Evolutionary conservation across 2,888 invertebrate genomes (phyloP).

Genomic region (Liodrosophila aerea): DNA sequence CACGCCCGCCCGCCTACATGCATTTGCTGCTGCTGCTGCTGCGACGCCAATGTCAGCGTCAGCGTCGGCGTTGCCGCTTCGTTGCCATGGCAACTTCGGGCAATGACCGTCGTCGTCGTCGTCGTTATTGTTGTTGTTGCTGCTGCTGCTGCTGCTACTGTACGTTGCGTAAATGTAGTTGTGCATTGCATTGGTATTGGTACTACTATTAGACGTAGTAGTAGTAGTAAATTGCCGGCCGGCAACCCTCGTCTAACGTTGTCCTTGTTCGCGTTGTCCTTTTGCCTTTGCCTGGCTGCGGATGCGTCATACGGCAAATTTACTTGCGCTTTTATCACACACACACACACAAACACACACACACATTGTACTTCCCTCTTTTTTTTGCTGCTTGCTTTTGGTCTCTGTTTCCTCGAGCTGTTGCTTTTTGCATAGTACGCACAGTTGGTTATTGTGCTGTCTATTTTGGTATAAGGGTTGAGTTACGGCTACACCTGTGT

Average conservation of each 20-base stretch:
- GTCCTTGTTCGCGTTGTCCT: slow-evolving; percentile 46
- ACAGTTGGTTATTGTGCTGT: slow-evolving; percentile 44
- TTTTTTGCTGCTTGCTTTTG: slow-evolving; percentile 16
- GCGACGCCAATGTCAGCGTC: slow-evolving; percentile 16
- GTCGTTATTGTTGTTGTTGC: slow-evolving; percentile 17
- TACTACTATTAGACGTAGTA: slow-evolving; percentile 31
- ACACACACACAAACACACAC: too few relatives aligned
- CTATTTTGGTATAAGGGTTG: slow-evolving; percentile 54
- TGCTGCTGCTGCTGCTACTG: slow-evolving; percentile 30
- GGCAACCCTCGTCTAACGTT: slow-evolving; percentile 65
- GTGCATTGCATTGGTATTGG: slow-evolving; percentile 22
- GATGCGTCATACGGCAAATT: slow-evolving; percentile 71
- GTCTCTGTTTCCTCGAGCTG: too few relatives aligned
- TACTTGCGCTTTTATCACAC: slow-evolving; percentile 67
- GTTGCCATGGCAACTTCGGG: slow-evolving; percentile 71
- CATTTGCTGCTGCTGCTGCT: slow-evolving; percentile 12
- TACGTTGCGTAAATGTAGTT: too few relatives aligned
- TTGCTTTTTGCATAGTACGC: slow-evolving; percentile 21
- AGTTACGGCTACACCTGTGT: slow-evolving; percentile 55
- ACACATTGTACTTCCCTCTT: slow-evolving; percentile 2
- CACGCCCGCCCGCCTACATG: slow-evolving; percentile 53
- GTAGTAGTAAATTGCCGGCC: slow-evolving; percentile 49
- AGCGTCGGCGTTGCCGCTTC: slow-evolving; percentile 15
- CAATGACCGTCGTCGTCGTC: slow-evolving; percentile 62
- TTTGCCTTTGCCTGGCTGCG: slow-evolving; percentile 18